Evolutionary conservation across 2,113 vertebrate genomes (phyloP), one percentile per base, ranked within the genome.

Genomic region (Sorex araneus): DNA sequence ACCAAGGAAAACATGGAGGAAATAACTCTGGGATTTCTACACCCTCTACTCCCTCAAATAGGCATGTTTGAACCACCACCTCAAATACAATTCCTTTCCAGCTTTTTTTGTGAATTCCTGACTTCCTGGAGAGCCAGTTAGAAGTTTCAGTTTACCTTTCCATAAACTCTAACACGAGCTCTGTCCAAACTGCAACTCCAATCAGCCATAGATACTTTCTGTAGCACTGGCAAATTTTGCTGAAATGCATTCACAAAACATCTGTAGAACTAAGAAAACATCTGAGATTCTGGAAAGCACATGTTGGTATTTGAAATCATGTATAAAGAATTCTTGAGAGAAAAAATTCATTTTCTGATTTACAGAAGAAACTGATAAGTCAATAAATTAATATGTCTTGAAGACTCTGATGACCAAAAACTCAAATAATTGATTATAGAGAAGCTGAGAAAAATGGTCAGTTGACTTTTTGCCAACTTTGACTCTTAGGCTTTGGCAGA

Each of bases 231-330:
- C 93, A 89, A 93, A 80, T 87, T 92, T 71, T 87, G 87, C 69
- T 91, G 64, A 96, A 91, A 91, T 70, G 83, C 91, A 95, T 96
- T 96, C 91, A 89, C 87, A 91, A 89, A 96, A 95, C 95, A 96
- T 96, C 95, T 96, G 95, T 69, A 93, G 83, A 83, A 67, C 28
- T 81, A 85, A 93, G 28, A 87, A 85, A 90, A 73, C 66, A 95
- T 93, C 63, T 54, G 89, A 84, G 73, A 81, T 89, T 94, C 92
- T 94, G 89, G 89, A 89, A 92, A 94, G 91, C 95, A 96, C 45
- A 87, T 97, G 91, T 54, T 84, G 84, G 92, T 79, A 67, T 71
- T 84, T 89, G 87, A 91, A 95, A 94, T 96, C 94, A 74, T 60
- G 60, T 89, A 76, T 74, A 91, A 96, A 92, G 76, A 95, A 95